Evolutionary conservation across 2,113 vertebrate genomes (phyloP), one percentile per base, ranked within the genome.

Genomic region (Hippocampus mohnikei): DNA sequence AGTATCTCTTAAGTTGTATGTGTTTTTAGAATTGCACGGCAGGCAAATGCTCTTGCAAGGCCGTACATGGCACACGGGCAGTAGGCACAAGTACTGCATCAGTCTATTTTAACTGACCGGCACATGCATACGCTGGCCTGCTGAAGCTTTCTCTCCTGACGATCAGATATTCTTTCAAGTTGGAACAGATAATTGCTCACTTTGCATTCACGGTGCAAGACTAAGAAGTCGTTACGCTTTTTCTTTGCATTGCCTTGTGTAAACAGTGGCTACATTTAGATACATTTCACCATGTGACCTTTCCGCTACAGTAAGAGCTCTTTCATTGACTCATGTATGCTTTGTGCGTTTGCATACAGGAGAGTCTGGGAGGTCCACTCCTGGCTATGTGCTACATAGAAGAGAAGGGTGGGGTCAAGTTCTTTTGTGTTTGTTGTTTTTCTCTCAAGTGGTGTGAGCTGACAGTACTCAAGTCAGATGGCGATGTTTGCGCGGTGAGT

Each of bases 391-490:
- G 68, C 86, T 83, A 83, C 82, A 81, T 72, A 74, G 56, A 75
- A 83, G 73, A 74, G 56, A 75, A 83, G 87, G 89, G 88, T 85
- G 88, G 82, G 84, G 88, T 84, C 68, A 77, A 83, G 81, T 83
- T 82, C n/a, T 71, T 71, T 80, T 27, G 72, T 83, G 77, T 83
- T 79, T 83, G 77, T 76, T 80, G 79, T 86, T 83, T 70, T 86
- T 46, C 8, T 13, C 13, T 23, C 63, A 73, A 74, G 78, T 76
- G 59, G 59, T 81, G 67, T 80, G 29, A 70, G 72, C 40, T 53
- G 75, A 46, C 75, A 66, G 70, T 61, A 46, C 53, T 23, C 69
- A 58, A 76, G 64, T 75, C 66, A 48, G 71, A 61, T 70, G 23
- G 20, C 53, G 71, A 53, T 73, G 66, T 77, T 48, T 73, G 62